A percentile compares a stretch with the other conserved stretches of the same genome.
These are phyloP conservation scores for Schizaphis graminum DNA, from an alignment of 2,888 invertebrate genomes.

Conservation along the genomic window DNA sequence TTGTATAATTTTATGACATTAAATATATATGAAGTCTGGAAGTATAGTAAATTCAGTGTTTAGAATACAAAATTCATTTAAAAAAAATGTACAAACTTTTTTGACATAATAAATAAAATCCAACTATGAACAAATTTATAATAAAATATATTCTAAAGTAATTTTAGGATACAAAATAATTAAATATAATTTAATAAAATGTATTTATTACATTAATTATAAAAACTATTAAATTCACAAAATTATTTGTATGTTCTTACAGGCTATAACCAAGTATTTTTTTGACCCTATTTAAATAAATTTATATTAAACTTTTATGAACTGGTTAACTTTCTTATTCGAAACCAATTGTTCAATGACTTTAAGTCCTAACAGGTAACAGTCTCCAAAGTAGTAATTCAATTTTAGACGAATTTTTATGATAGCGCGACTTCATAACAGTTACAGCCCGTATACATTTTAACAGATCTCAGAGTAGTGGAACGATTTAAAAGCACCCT, in stretches of 20 bases:
- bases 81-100: not conserved
- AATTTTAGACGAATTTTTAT: slow-evolving; percentile 19
- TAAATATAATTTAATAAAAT: not conserved
- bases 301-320: not conserved
- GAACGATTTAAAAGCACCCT: slow-evolving; percentile 30
- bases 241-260: not conserved
- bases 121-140: not conserved
- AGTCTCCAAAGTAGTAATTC: not conserved
- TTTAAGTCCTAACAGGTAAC: not conserved
- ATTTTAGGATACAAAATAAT: not conserved
- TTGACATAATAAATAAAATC: not conserved
- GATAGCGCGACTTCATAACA: not conserved
- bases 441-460: slow-evolving; percentile 17
- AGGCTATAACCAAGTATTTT: not conserved
- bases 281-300: not conserved
- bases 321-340: not conserved
- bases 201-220: not conserved
- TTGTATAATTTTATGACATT: not conserved
- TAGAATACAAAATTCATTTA: not conserved
- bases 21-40: not conserved
- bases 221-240: not conserved
- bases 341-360: not conserved
- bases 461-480: not conserved
- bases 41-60: not conserved
- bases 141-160: not conserved